These are phyloP conservation scores for Venturia canescens DNA, from an alignment of 1,140 invertebrate genomes.

Conservation along the genomic window DNA sequence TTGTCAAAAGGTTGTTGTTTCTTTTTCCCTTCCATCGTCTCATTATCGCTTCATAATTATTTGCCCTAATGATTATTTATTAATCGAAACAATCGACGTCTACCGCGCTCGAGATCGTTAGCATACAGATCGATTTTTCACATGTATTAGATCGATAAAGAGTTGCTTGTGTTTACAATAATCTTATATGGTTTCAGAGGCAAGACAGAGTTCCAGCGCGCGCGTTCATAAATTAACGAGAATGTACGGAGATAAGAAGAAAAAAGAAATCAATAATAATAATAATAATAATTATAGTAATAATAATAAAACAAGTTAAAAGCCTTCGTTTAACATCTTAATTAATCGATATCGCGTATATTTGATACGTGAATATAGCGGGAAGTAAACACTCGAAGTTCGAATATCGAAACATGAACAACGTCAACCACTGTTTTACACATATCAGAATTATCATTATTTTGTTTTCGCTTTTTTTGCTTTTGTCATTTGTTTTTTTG, in stretches of 20 bases:
- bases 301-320: background rate
- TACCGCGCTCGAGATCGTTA: slow-evolving; percentile 60
- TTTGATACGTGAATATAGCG: slow-evolving; percentile 48
- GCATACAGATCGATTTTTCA: slow-evolving; percentile 54
- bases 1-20: slow-evolving; percentile 23
- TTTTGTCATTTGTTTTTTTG: slow-evolving; percentile 45
- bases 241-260: background rate
- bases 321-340: background rate
- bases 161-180: slow-evolving; percentile 54
- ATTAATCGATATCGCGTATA: background rate
- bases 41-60: slow-evolving; percentile 32
- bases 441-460: slow-evolving; percentile 21
- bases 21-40: background rate
- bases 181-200: slow-evolving; percentile 60
- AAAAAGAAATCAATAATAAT: background rate
- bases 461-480: slow-evolving; percentile 48
- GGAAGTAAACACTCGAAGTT: slow-evolving; percentile 48
- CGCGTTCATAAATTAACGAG: background rate
- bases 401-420: slow-evolving; percentile 47
- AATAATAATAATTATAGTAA: too few relatives aligned
- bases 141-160: background rate
- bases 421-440: slow-evolving; percentile 62
- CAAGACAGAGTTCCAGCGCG: slow-evolving; percentile 62
- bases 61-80: slow-evolving; percentile 12
- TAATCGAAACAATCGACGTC: slow-evolving; percentile 32